These are phyloP conservation scores for Rhopalosiphum maidis DNA, from an alignment of 1,140 invertebrate genomes.

Conservation along the genomic window DNA sequence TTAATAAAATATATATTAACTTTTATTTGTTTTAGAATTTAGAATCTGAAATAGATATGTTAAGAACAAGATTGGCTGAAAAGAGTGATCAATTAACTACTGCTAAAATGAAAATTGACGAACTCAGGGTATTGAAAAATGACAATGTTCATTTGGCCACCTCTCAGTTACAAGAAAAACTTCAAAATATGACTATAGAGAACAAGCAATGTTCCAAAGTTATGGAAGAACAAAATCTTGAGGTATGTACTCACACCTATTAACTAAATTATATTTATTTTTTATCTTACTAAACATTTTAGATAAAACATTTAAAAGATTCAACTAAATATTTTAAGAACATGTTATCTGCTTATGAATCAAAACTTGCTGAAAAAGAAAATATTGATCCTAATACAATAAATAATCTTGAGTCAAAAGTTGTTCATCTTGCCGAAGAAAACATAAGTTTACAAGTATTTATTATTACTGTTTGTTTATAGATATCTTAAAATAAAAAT, in stretches of 20 bases:
- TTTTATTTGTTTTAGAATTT: neutral
- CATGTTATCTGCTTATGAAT: slow-evolving; percentile 28
- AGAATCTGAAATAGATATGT: slow-evolving; percentile 39
- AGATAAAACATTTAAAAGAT: slow-evolving; percentile 48
- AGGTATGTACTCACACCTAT: neutral
- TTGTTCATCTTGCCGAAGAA: slow-evolving; percentile 43
- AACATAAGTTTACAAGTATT: slow-evolving; percentile 47
- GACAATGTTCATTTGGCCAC: slow-evolving; percentile 7
- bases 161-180: slow-evolving; percentile 29
- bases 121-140: slow-evolving; percentile 49
- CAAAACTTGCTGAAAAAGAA: slow-evolving; percentile 42
- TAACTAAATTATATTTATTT: neutral
- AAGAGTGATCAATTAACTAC: slow-evolving; percentile 49
- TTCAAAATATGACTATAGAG: slow-evolving; percentile 18
- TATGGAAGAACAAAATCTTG: slow-evolving; percentile 44
- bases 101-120: slow-evolving; percentile 54
- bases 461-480: slow-evolving; percentile 1
- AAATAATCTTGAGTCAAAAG: slow-evolving; percentile 43
- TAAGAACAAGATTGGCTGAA: slow-evolving; percentile 37
- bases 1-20: neutral
- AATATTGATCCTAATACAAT: slow-evolving; percentile 40
- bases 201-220: slow-evolving; percentile 11
- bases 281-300: neutral
- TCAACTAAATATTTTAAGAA: slow-evolving; percentile 43
- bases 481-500: neutral